Evolutionary conservation across 2,888 invertebrate genomes (phyloP).

Genomic region (Cactoblastis cactorum): DNA sequence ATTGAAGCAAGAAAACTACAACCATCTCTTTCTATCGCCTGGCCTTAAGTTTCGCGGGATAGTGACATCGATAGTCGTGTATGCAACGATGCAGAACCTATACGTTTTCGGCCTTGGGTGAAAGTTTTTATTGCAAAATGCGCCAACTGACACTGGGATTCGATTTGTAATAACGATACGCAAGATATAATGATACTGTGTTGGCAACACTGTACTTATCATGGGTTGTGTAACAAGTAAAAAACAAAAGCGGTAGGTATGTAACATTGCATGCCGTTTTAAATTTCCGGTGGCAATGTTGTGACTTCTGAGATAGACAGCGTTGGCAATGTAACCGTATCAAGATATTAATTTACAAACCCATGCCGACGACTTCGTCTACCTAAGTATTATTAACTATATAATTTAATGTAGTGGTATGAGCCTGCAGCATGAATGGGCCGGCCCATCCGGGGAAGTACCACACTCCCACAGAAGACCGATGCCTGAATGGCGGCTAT

Average conservation of each 20-base stretch:
- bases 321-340: too few relatives aligned
- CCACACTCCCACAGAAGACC: too few relatives aligned
- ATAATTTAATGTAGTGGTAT: too few relatives aligned
- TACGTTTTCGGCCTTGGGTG: slow-evolving; percentile 65
- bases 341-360: too few relatives aligned
- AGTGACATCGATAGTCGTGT: slow-evolving; percentile 38
- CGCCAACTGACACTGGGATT: slow-evolving; percentile 18
- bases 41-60: slow-evolving; percentile 33
- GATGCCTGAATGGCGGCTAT: too few relatives aligned
- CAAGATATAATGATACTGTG: slow-evolving; percentile 5
- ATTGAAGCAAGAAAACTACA: slow-evolving; percentile 28
- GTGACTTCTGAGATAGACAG: neutral
- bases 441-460: too few relatives aligned
- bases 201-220: neutral
- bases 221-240: slow-evolving; percentile 5
- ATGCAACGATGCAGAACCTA: slow-evolving; percentile 44
- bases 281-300: neutral
- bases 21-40: slow-evolving; percentile 37
- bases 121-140: slow-evolving; percentile 50
- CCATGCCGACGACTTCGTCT: too few relatives aligned
- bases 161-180: slow-evolving; percentile 13
- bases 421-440: too few relatives aligned
- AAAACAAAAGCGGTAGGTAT: slow-evolving; percentile 1
- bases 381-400: too few relatives aligned
- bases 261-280: neutral